Evolutionary conservation across 2,797 vertebrate species (phyloP), one percentile per base, ranked within the genome.

Genomic region (Mormyrops boulengeri): DNA sequence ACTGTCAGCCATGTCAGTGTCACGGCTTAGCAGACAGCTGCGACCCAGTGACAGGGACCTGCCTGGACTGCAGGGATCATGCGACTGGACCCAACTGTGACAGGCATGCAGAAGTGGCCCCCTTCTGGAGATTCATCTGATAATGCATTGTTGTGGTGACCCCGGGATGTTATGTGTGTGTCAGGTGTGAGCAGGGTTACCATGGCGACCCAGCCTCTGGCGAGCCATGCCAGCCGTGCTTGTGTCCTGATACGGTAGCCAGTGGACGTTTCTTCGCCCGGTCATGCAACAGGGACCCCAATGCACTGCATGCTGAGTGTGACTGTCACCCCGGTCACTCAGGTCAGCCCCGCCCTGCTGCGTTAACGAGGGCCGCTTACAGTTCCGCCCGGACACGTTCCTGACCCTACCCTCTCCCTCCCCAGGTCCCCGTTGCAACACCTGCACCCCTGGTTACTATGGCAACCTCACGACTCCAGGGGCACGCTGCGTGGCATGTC

Each of bases 181-280:
- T 89, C 93, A 98, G 97, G 91, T 98, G 97, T 92, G 14, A 94
- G 38, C 92, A 97, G 22, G 97, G 97, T 91, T 98, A 96, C 93
- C 95, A 96, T 88, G 96, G 97, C 89, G 94, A 97, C 87, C 96
- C 97, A 2, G 89, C 91, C 88, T 92, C 91, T 0, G 89, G 95
- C 90, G 92, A 95, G 5, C 91, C 95, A 82, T 98, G 97, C 90
- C 92, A 0, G 87, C 96, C 97, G 2, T 98, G 98, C 91, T 92
- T 92, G 66, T 98, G 97, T 91, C 97, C 97, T 12, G 96, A 95
- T 3, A 0, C 93, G 66, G 93, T 95, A 91, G 93, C 91, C 22
- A 97, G 96, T 30, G 93, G 93, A 14, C 95, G 90, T 0, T 97
- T 96, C 94, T 98, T 98, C 80, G 97, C 97, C 85, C 92, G 0